A percentile compares a stretch with the other conserved stretches of the same genome.
Evolutionary conservation across 2,888 invertebrate species (phyloP).

Genomic region (Tryphoninae sp.): DNA sequence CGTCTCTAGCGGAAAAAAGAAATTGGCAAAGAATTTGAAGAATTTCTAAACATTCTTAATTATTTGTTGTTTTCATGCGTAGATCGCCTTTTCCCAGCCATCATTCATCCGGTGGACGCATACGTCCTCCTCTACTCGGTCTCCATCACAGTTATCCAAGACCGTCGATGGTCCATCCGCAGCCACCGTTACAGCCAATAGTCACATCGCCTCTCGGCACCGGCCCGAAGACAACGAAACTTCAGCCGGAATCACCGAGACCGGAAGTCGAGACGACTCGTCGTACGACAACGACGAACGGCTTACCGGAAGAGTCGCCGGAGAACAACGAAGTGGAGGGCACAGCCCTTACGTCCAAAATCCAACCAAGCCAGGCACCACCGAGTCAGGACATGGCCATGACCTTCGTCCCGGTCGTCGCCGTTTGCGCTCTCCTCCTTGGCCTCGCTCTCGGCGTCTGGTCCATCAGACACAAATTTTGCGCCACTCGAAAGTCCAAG

Average conservation of each 20-base stretch:
- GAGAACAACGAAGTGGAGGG: conserved; percentile 70
- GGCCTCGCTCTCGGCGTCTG: conserved; percentile 87
- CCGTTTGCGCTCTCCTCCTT: conserved; percentile 87
- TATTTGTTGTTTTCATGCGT: neutral
- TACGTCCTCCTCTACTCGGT: conserved; percentile 73
- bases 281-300: conserved; percentile 63
- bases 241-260: conserved; percentile 70
- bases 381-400: conserved; percentile 83
- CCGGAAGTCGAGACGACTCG: conserved; percentile 61
- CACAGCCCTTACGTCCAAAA: conserved; percentile 73
- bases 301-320: conserved; percentile 56
- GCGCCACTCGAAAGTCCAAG: conserved; percentile 86
- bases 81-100: conserved; percentile 69
- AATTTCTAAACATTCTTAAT: neutral
- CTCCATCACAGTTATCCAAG: conserved; percentile 70
- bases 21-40: neutral
- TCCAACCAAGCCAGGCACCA: conserved; percentile 72
- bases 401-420: conserved; percentile 88
- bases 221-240: conserved; percentile 74
- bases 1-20: neutral
- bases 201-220: conserved; percentile 59
- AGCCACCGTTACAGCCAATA: conserved; percentile 68
- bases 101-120: conserved; percentile 70
- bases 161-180: conserved; percentile 71
- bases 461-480: conserved; percentile 88